Evolutionary conservation across 2,888 invertebrate genomes (phyloP), one percentile per base, ranked within the genome.

Genomic region (Panorpa germanica): DNA sequence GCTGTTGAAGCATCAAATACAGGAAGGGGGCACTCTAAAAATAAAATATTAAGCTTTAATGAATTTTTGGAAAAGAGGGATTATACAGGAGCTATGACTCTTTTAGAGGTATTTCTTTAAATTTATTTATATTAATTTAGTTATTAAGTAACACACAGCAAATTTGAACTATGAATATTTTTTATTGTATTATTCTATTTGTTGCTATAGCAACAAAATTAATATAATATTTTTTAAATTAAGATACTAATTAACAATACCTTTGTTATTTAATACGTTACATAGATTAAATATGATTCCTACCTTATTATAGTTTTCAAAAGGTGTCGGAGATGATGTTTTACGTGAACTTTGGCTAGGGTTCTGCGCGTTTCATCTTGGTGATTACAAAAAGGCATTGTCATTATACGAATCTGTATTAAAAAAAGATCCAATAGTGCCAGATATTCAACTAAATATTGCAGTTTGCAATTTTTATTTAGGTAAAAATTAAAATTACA

Each of bases 381-480:
- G 91, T 3, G 90, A 96, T 48, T 93, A 91, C 55, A 75, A 77
- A 43, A 69, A 71, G 42, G 71, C 88, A 0, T 57, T 85, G 42
- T 66, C 75, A 37, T 66, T 75, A 29, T 85, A 81, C 49, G 61
- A 68, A 43, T 54, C 50, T 32, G 41, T 71, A 41, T 47, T 55
- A 8, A 55, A 64, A 12, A 59, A 63, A 41, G 51, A 66, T 39
- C 49, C 62, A 32, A 50, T 63, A 28, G 46, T 63, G 10, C 61
- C 71, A 19, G 72, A 80, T 42, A 54, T 83, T 5, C 58, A 63
- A 27, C 62, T 80, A 17, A 90, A 90, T 51, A 57, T 90, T 8
- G 91, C 88, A 3, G 93, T 95, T 39, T 91, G 91, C 50, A 85
- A 85, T 54, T 96, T 96, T 52, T 93, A 88, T 48, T 60, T 96